Evolutionary conservation across 2,888 invertebrate genomes (phyloP), one percentile per base, ranked within the genome.

Genomic region (Crepidodera aurea): DNA sequence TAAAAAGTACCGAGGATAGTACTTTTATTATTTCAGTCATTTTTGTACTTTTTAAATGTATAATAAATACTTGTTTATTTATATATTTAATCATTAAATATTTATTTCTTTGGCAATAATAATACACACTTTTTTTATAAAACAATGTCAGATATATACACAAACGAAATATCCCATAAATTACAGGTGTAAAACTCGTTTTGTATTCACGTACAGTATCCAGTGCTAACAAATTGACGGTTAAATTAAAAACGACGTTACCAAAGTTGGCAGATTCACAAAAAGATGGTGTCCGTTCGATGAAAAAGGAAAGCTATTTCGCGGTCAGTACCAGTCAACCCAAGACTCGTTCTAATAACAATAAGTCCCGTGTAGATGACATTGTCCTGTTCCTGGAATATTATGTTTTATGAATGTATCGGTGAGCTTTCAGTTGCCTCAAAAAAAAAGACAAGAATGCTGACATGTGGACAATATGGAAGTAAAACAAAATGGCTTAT

Each of bases 261-360:
- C 57, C 57, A 57, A 57, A 57, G 57, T 50, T 57, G 57, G 57
- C 57, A 57, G 48, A 57, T 57, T 57, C 57, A 29, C 27, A 57
- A 57, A 57, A 57, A 57, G 57, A 57, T 50, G 39, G 57, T 57
- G 57, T 57, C 48, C 57, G 18, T 37, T 13, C 57, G 59, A 65
- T 67, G 59, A 65, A 64, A 67, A 67, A 65, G 60, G 65, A 62
- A 65, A 65, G 67, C 60, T 65, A 67, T 67, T 65, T 63, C 65
- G 58, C 61, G 60, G 65, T 59, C 57, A 59, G 25, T 50, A 25
- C 48, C 25, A 46, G 19, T 19, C 19, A 37, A 3, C 32, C 15
- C 46, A 22, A 39, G 48, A 48, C 48, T 29, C 16, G 48, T 48
- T 48, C 48, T 48, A 48, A 48, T 48, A 48, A 48, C 48, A 27